A percentile compares a stretch with the other conserved stretches of the same genome.
These are phyloP conservation scores for Drosophila leontia DNA, from an alignment of 1,140 invertebrate species.

Conservation along the genomic window DNA sequence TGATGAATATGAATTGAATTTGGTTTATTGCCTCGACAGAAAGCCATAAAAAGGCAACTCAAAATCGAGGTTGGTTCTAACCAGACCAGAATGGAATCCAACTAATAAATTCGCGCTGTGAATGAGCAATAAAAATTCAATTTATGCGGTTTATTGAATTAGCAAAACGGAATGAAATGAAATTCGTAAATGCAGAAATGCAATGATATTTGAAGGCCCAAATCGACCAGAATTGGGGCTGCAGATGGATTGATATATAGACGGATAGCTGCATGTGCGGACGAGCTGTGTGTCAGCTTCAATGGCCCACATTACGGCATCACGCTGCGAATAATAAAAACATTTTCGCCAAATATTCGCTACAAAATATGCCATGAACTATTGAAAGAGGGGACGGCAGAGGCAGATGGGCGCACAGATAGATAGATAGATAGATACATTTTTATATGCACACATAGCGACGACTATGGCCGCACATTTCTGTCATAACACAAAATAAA, in stretches of 20 bases:
- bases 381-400: neutral
- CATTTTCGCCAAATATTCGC: conserved; percentile 72
- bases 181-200: conserved; percentile 41
- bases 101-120: conserved; percentile 41
- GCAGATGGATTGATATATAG: conserved; percentile 44
- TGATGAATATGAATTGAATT: conserved; percentile 54
- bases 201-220: conserved; percentile 29
- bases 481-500: conserved; percentile 79
- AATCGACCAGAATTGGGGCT: neutral
- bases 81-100: conserved; percentile 32
- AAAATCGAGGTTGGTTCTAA: conserved; percentile 23
- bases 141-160: conserved; percentile 55
- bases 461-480: conserved; percentile 62
- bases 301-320: conserved; percentile 67
- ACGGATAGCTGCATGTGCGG: conserved; percentile 42
- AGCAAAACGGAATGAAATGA: conserved; percentile 37
- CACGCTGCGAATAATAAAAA: conserved; percentile 70
- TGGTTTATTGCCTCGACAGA: conserved; percentile 28
- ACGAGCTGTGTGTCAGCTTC: conserved; percentile 27
- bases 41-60: conserved; percentile 26
- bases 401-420: neutral
- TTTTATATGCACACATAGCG: conserved; percentile 38
- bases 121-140: conserved; percentile 49
- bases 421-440: conserved; percentile 42
- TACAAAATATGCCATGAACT: conserved; percentile 32